Conservation (phyloP, 2,113 vertebrate species). For the Neogale vison region DNA sequence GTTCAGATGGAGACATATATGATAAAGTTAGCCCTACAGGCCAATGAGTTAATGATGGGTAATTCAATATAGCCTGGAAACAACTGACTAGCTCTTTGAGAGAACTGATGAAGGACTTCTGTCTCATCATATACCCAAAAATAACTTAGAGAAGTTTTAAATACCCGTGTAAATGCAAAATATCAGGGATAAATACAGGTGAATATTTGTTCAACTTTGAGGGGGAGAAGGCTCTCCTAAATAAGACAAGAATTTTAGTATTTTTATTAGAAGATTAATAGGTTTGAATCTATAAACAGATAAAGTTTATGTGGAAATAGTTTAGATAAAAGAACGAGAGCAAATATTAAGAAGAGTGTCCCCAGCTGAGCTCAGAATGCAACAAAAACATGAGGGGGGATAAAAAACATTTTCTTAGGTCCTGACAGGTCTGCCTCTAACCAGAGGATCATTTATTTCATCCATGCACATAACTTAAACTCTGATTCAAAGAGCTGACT, state of each 20-base stretch:
- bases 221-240: neutral
- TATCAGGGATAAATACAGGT: neutral
- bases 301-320: neutral
- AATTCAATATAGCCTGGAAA: neutral
- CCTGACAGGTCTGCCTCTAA: neutral
- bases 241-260: neutral
- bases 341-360: neutral
- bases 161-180: neutral
- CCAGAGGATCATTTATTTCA: neutral
- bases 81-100: neutral
- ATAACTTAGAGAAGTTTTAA: neutral
- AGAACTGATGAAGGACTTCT: neutral
- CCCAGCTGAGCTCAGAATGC: neutral
- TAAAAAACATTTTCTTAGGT: neutral
- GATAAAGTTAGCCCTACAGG: neutral
- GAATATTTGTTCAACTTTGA: slow-evolving; percentile 1
- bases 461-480: neutral
- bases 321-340: neutral
- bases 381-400: neutral
- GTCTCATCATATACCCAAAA: neutral
- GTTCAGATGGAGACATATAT: neutral
- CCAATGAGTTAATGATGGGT: neutral
- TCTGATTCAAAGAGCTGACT: neutral
- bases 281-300: neutral
- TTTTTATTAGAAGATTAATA: neutral